Percentiles rank a stretch among this genome's conserved stretches.
These are phyloP conservation scores for Philereme transversata DNA, from an alignment of 2,888 invertebrate species.

Conservation along the genomic window DNA sequence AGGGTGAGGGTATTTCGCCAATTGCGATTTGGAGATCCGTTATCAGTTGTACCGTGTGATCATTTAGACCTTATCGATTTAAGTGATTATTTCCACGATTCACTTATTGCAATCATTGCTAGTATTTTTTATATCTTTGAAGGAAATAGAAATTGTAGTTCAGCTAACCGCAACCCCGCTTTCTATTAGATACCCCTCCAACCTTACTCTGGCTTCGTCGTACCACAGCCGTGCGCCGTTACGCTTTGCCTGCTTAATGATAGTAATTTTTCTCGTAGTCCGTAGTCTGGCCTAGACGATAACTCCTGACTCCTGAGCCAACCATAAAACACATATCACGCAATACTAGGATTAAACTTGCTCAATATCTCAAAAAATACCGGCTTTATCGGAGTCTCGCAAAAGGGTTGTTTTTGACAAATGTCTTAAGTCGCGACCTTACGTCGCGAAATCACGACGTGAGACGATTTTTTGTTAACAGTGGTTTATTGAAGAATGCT, in stretches of 20 bases:
- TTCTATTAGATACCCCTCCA: conserved; percentile 14
- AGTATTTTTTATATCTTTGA: not conserved
- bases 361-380: conserved; percentile 36
- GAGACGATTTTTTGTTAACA: conserved; percentile 16
- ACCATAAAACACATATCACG: conserved; percentile 37
- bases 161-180: conserved; percentile 22
- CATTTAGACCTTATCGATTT: too few species aligned
- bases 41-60: conserved; percentile 4
- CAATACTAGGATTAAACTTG: conserved; percentile 41
- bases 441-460: conserved; percentile 24
- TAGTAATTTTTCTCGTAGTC: conserved; percentile 38
- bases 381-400: conserved; percentile 18
- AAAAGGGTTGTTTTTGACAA: conserved; percentile 30
- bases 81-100: too few species aligned
- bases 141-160: conserved; percentile 9
- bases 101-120: not conserved
- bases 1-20: conserved; percentile 33
- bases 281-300: conserved; percentile 39
- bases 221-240: conserved; percentile 13
- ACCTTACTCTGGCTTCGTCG: conserved; percentile 25
- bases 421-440: conserved; percentile 21
- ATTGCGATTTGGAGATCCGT: conserved; percentile 14
- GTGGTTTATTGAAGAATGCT: conserved; percentile 18
- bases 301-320: conserved; percentile 36
- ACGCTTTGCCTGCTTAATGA: conserved; percentile 38